These are phyloP conservation scores for Temnothorax curvispinosus DNA, from an alignment of 1,140 invertebrate genomes.

Conservation along the genomic window DNA sequence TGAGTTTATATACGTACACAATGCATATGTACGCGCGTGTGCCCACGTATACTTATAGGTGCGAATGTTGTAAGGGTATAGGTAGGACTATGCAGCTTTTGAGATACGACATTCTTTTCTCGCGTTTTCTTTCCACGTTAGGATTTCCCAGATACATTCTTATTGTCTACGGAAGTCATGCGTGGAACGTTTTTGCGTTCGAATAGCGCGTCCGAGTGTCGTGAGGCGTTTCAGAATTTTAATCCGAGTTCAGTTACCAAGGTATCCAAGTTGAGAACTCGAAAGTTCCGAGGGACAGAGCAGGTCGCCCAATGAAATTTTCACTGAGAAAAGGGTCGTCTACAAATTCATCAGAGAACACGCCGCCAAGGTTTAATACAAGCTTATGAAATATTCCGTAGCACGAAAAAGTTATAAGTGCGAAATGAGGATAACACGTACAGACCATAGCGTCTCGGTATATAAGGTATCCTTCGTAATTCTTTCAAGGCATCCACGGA, in stretches of 20 bases:
- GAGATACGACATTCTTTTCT: neutral
- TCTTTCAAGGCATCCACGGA: constrained; percentile 21
- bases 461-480: neutral
- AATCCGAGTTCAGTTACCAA: constrained; percentile 4
- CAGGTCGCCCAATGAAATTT: constrained; percentile 36
- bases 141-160: neutral
- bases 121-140: neutral
- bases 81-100: constrained; percentile 28
- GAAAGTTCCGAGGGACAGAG: constrained; percentile 11
- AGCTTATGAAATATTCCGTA: constrained; percentile 51
- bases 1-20: neutral
- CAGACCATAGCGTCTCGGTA: neutral
- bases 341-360: constrained; percentile 40
- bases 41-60: neutral
- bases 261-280: constrained; percentile 25
- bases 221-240: constrained; percentile 16
- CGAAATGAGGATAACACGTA: constrained; percentile 30
- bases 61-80: constrained; percentile 21
- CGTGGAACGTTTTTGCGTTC: neutral
- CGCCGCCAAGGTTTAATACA: constrained; percentile 41
- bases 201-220: neutral
- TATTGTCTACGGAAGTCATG: neutral
- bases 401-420: constrained; percentile 47
- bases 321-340: constrained; percentile 35
- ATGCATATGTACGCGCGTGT: neutral